A percentile compares a stretch with the other conserved stretches of the same genome.
Evolutionary conservation across 1,140 invertebrate species (phyloP).

Genomic region (Drosophila athabasca): DNA sequence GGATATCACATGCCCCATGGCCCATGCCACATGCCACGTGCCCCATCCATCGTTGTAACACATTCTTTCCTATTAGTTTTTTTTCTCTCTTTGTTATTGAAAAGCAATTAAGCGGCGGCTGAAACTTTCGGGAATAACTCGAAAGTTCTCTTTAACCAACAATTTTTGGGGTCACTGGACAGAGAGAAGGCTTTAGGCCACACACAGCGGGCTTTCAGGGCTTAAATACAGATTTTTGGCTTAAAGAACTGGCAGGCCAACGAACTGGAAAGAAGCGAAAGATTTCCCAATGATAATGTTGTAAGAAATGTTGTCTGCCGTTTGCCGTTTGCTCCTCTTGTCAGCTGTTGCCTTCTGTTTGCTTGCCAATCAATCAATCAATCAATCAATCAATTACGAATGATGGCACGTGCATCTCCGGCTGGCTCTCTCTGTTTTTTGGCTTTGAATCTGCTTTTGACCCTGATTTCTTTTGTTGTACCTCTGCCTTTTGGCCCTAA

Average conservation of each 20-base stretch:
- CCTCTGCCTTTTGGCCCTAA: conserved; percentile 44
- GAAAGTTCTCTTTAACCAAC: not conserved
- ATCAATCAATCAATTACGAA: conserved; percentile 40
- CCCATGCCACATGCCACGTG: not conserved
- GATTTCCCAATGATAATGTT: conserved; percentile 20
- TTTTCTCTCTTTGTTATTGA: conserved; percentile 43
- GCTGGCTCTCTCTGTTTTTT: no score
- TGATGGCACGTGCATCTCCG: conserved; percentile 49
- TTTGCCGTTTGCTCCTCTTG: conserved; percentile 43
- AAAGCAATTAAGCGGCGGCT: conserved; percentile 46
- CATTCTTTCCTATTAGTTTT: not conserved
- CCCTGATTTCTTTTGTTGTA: no score
- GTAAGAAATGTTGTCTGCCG: conserved; percentile 20
- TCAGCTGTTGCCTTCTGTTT: conserved; percentile 61
- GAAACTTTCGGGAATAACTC: conserved; percentile 1
- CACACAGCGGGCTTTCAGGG: no score
- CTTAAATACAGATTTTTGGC: not conserved
- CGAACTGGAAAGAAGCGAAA: no score
- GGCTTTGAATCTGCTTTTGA: conserved; percentile 5
- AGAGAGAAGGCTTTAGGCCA: no score
- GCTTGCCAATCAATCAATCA: conserved; percentile 62
- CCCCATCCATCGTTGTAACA: conserved; percentile 15
- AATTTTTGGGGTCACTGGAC: conserved; percentile 21
- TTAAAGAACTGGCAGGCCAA: not conserved
- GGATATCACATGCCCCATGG: conserved; percentile 8